phyloP scores from a whole-genome alignment of 2,888 invertebrate species.

The Kryphioiulus occultus region DNA sequence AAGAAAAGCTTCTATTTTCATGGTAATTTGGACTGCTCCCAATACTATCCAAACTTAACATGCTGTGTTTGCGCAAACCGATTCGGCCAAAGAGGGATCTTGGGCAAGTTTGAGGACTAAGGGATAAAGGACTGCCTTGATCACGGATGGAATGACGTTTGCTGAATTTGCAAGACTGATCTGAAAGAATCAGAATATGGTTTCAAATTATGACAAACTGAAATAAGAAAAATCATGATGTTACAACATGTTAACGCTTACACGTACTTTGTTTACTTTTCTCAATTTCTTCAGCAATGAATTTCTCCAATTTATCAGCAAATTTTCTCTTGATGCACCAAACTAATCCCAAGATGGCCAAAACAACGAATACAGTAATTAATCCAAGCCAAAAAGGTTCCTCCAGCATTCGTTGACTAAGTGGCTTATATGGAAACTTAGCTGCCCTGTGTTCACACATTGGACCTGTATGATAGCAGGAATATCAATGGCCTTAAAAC shows the following conservation, averaged over 20 bases:
- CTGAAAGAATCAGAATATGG: neutral
- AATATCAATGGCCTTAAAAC: neutral
- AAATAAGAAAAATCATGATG: too few relatives aligned
- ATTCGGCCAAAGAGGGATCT: slow-evolving; percentile 81
- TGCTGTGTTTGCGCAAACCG: slow-evolving; percentile 87
- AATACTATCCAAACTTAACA: slow-evolving; percentile 69
- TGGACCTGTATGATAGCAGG: slow-evolving; percentile 62
- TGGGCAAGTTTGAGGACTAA: slow-evolving; percentile 59
- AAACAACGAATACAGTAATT: slow-evolving; percentile 81
- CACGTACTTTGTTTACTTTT: slow-evolving; percentile 55
- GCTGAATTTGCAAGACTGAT: slow-evolving; percentile 38
- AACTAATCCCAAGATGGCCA: slow-evolving; percentile 78
- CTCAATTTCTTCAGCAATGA: slow-evolving; percentile 74
- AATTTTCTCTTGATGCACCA: slow-evolving; percentile 87
- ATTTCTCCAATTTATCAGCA: slow-evolving; percentile 83
- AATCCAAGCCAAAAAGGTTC: slow-evolving; percentile 90
- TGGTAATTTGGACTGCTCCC: slow-evolving; percentile 49
- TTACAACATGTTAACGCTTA: neutral
- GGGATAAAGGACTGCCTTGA: slow-evolving; percentile 53
- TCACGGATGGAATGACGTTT: slow-evolving; percentile 46
- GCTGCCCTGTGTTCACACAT: slow-evolving; percentile 75
- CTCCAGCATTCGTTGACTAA: slow-evolving; percentile 82
- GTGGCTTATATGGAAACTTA: slow-evolving; percentile 74
- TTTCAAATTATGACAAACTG: neutral
- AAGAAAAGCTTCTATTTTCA: slow-evolving; percentile 54